phyloP scores from a whole-genome alignment of 2,888 invertebrate species.

The Leucophenga montana region DNA sequence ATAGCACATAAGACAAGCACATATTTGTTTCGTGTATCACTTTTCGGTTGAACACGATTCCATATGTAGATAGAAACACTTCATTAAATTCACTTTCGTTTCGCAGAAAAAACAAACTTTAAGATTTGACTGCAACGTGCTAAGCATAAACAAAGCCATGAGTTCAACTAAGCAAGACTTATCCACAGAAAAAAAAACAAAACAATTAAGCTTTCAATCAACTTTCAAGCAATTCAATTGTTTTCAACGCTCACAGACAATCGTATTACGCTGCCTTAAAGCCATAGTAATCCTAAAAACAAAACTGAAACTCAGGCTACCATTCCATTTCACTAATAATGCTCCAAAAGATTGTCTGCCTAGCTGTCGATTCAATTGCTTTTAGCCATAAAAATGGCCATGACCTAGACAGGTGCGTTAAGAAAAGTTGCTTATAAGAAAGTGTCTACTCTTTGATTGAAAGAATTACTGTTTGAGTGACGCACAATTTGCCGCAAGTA shows the following conservation, averaged over 20 bases:
- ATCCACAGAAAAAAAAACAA: conserved; percentile 33
- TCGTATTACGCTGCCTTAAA: no score
- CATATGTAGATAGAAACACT: background rate
- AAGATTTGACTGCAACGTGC: conserved; percentile 42
- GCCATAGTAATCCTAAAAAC: background rate
- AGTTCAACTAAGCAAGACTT: conserved; percentile 20
- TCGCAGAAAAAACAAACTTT: conserved; percentile 20
- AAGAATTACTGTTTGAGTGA: conserved; percentile 9
- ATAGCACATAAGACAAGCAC: background rate
- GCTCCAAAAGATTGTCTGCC: background rate
- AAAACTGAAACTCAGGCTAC: conserved; percentile 23
- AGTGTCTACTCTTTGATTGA: conserved; percentile 17
- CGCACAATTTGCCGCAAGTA: conserved; percentile 9
- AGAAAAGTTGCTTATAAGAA: conserved; percentile 16
- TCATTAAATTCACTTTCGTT: conserved; percentile 32
- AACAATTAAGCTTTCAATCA: conserved; percentile 39
- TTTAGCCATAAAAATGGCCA: conserved; percentile 28
- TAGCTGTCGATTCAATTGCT: background rate
- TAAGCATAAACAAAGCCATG: conserved; percentile 45
- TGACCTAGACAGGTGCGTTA: conserved; percentile 27
- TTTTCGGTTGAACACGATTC: no score
- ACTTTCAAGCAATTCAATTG: conserved; percentile 12
- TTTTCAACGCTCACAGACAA: conserved; percentile 4
- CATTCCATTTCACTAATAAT: conserved; percentile 38
- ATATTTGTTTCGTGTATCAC: no score